Evolutionary conservation across 2,113 vertebrate species (phyloP).

Genomic region (Grallaria varia): DNA sequence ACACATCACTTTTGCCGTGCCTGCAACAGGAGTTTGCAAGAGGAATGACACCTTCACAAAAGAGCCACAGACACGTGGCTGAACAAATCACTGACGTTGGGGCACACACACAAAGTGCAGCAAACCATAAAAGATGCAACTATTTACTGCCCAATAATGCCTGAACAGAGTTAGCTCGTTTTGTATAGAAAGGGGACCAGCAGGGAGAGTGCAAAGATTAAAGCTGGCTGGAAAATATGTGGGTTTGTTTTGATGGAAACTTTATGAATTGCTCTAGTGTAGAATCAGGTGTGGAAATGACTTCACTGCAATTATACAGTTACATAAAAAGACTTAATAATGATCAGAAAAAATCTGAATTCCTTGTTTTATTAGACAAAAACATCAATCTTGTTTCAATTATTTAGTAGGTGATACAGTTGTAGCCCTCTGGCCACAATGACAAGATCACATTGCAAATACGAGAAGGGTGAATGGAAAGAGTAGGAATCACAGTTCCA

Average conservation of each 20-base stretch:
- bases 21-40: background rate
- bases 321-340: background rate
- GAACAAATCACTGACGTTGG: background rate
- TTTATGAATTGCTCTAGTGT: background rate
- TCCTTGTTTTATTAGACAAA: constrained; percentile 33
- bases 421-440: background rate
- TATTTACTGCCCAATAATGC: background rate
- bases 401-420: background rate
- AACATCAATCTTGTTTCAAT: background rate
- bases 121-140: background rate
- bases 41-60: constrained; percentile 36
- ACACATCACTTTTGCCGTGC: background rate
- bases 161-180: background rate
- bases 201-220: background rate
- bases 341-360: background rate
- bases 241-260: constrained; percentile 61
- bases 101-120: background rate
- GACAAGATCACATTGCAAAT: constrained; percentile 10
- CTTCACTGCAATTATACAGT: background rate
- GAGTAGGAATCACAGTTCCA: background rate
- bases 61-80: background rate
- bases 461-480: background rate
- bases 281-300: constrained; percentile 30
- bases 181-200: background rate
- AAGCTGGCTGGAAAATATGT: constrained; percentile 35